Evolutionary conservation across 2,113 vertebrate genomes (phyloP), one percentile per base, ranked within the genome.

Genomic region (Chaetodon trifascialis): DNA sequence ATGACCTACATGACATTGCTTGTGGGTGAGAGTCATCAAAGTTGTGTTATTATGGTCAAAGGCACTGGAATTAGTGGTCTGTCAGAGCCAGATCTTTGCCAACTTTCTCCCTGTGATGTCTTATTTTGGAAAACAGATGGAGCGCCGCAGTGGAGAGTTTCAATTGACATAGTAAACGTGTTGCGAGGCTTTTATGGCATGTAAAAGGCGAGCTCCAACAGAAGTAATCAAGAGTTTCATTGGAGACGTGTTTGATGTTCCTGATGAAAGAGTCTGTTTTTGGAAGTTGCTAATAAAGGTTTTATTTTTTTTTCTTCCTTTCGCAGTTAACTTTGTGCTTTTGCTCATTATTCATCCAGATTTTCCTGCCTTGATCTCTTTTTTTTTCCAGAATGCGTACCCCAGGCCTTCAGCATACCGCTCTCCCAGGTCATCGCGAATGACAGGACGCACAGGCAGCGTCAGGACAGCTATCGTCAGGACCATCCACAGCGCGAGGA

Each of bases 381-480:
- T 55, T 19, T 14, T 66, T 4, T 51, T 15, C 16, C 94, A 99
- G 97, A 99, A 91, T 96, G 96, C 77, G 82, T 95, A 87, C 96
- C 97, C 17, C 97, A 98, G 92, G 97, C 97, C 56, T 99, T 99
- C 93, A 97, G 96, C 84, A 97, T 98, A 93, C 93, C 96, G 10
- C 94, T 99, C 83, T 97, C 97, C 59, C 97, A 98, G 93, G 97
- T 98, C 89, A 99, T 99, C 44, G 95, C 95, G 5, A 99, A 99
- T 54, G 97, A 99, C 90, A 77, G 94, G n/a, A 68, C 90, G 1
- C 91, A 94, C 59, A 84, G 93, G 81, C 94, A 94, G 89, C 92
- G 94, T 4, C 91, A 96, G 96, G 92, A 97, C 91, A 3, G 88
- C 76, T 93, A 87, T 74, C 90, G 92, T 0, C 91, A 95, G 95